phyloP scores from a whole-genome alignment of 2,888 invertebrate species.

The Lycia hirtaria region DNA sequence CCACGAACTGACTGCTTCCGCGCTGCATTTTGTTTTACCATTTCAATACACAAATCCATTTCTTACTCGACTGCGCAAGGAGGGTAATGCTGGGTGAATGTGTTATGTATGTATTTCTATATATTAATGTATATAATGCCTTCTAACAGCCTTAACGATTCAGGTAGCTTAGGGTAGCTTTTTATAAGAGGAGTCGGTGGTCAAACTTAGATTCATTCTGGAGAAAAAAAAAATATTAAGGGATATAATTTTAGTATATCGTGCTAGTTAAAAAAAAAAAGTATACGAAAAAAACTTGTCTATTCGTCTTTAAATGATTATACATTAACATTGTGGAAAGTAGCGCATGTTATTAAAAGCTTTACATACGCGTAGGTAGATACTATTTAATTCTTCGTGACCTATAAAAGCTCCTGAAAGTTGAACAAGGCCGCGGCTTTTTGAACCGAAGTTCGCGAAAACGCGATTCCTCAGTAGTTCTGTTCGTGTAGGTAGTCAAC shows the following conservation, averaged over 20 bases:
- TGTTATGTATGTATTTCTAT: too few relatives aligned
- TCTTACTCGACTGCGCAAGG: too few relatives aligned
- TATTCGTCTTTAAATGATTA: not conserved
- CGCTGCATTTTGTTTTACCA: conserved; percentile 75
- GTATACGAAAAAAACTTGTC: too few relatives aligned
- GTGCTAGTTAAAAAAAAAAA: too few relatives aligned
- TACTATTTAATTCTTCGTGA: conserved; percentile 54
- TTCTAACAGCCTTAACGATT: too few relatives aligned
- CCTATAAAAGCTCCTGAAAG: conserved; percentile 64
- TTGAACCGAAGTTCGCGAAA: conserved; percentile 65
- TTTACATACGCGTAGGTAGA: conserved; percentile 19
- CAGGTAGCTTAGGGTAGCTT: too few relatives aligned
- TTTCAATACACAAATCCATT: conserved; percentile 56
- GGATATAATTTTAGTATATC: too few relatives aligned
- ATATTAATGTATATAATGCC: too few relatives aligned
- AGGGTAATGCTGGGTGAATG: too few relatives aligned
- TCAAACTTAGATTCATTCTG: too few relatives aligned
- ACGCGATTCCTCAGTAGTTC: conserved; percentile 61
- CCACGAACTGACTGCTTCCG: conserved; percentile 71
- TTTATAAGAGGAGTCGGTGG: too few relatives aligned
- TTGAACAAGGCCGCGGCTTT: conserved; percentile 64
- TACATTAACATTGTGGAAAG: conserved; percentile 12
- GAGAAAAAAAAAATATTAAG: too few relatives aligned
- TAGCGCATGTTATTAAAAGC: conserved; percentile 17
- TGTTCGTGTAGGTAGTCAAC: conserved; percentile 53